Conservation (phyloP, 2,888 invertebrate species). For the Torymus aiolomorphi region DNA sequence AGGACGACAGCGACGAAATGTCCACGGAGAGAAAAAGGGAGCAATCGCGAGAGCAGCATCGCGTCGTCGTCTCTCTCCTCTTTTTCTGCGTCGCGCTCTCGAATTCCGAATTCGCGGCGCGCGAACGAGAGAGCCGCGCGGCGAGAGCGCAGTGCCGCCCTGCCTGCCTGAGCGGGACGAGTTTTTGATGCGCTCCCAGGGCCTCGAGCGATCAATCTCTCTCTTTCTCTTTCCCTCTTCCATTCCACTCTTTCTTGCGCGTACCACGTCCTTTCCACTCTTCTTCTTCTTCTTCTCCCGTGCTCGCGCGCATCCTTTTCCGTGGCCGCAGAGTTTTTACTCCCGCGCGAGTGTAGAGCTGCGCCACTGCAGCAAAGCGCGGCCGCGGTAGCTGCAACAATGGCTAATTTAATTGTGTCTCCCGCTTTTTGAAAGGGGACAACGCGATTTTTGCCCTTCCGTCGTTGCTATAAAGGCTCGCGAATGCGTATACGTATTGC, state of each 20-base stretch:
- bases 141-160: no score
- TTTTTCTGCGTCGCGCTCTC: slow-evolving; percentile 11
- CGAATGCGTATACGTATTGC: no score
- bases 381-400: slow-evolving; percentile 11
- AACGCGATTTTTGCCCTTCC: no score
- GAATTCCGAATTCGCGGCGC: slow-evolving; percentile 52
- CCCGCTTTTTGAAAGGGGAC: slow-evolving; percentile 3
- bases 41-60: not conserved
- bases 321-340: not conserved
- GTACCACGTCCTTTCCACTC: not conserved
- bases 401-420: slow-evolving; percentile 53
- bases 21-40: not conserved
- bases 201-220: slow-evolving; percentile 50
- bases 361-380: no score
- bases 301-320: not conserved
- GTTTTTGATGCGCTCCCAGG: slow-evolving; percentile 51
- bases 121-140: no score
- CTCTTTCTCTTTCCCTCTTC: slow-evolving; percentile 14
- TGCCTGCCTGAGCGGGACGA: slow-evolving; percentile 6
- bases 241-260: not conserved
- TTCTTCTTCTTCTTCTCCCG: not conserved
- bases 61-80: slow-evolving; percentile 8
- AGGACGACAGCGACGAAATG: not conserved
- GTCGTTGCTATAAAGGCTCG: no score
- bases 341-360: no score